Conservation (phyloP, 2,888 invertebrate genomes). For the Apamea monoglypha region DNA sequence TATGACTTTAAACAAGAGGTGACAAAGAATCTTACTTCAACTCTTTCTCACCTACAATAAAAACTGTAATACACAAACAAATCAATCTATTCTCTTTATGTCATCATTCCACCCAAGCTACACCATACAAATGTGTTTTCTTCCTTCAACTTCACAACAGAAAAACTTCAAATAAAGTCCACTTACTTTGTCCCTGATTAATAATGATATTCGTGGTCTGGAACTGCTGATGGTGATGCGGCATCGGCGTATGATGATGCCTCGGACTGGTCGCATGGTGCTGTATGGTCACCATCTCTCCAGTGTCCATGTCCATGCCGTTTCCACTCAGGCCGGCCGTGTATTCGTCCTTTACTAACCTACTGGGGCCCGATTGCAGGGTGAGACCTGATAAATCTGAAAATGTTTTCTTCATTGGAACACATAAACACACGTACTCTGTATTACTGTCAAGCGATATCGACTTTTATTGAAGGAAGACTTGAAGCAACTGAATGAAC, state of each 20-base stretch:
- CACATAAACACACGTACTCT: conserved; percentile 59
- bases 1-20: not conserved
- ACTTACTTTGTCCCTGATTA: conserved; percentile 88
- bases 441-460: conserved; percentile 29
- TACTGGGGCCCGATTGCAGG: conserved; percentile 95
- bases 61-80: not conserved
- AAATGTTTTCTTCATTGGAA: conserved; percentile 73
- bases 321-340: conserved; percentile 93
- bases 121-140: conserved; percentile 24
- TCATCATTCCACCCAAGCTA: not conserved
- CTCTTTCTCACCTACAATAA: not conserved
- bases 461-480: not conserved
- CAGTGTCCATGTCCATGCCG: conserved; percentile 90
- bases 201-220: conserved; percentile 86
- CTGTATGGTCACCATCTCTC: conserved; percentile 87
- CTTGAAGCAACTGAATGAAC: conserved; percentile 28
- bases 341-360: conserved; percentile 98
- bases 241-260: conserved; percentile 85
- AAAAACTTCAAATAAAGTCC: conserved; percentile 3
- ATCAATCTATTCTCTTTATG: not conserved
- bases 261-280: conserved; percentile 88
- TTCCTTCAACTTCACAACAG: conserved; percentile 41
- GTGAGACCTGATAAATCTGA: conserved; percentile 97
- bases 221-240: conserved; percentile 87
- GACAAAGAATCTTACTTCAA: too few species aligned